A percentile compares a stretch with the other conserved stretches of the same genome.
Conservation (phyloP, 2,113 vertebrate species). For the Gadus chalcogrammus region DNA sequence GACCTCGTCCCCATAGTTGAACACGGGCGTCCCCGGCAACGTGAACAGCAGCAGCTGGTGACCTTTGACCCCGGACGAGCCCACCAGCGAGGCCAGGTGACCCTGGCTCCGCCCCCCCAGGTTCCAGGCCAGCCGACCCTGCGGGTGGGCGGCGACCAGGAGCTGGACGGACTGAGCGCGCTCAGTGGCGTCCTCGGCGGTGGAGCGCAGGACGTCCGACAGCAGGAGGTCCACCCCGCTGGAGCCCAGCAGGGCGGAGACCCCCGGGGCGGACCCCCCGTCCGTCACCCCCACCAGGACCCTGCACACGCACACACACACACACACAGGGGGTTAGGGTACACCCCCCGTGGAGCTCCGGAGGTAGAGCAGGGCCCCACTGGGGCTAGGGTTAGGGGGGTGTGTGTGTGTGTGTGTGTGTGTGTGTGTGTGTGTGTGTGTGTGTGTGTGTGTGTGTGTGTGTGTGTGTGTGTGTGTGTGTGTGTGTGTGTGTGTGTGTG, state of each 20-base stretch:
- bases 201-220: constrained; percentile 49
- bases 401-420: too few species aligned
- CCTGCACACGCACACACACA: constrained; percentile 36
- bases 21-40: constrained; percentile 78
- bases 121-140: constrained; percentile 64
- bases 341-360: too few species aligned
- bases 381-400: too few species aligned
- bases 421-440: too few species aligned
- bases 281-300: constrained; percentile 65
- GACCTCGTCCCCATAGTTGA: constrained; percentile 83
- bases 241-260: constrained; percentile 51
- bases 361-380: too few species aligned
- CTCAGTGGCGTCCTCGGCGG: background rate
- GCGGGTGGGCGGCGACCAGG: constrained; percentile 45
- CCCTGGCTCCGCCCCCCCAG: constrained; percentile 53
- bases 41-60: constrained; percentile 80
- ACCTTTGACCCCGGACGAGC: constrained; percentile 46
- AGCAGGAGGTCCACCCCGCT: constrained; percentile 70
- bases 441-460: too few species aligned
- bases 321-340: too few species aligned
- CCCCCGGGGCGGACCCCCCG: constrained; percentile 16
- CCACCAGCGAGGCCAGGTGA: constrained; percentile 66
- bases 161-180: constrained; percentile 35
- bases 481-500: too few species aligned
- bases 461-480: too few species aligned